A percentile compares a stretch with the other conserved stretches of the same genome.
Evolutionary conservation across 1,140 invertebrate genomes (phyloP).

Genomic region (Zophobas atratus): DNA sequence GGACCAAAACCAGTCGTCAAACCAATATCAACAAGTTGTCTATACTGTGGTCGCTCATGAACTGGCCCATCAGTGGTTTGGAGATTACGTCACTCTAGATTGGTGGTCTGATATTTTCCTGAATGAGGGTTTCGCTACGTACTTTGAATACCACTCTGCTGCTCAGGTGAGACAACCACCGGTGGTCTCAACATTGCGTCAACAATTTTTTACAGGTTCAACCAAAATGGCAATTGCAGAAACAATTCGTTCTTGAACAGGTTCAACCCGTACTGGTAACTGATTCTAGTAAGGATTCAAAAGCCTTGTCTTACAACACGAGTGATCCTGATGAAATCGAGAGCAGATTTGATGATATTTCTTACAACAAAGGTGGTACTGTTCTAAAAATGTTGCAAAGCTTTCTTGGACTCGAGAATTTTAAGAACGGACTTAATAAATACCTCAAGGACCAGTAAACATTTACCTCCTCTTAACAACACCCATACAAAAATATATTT

Average conservation of each 20-base stretch:
- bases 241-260: conserved; percentile 76
- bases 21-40: conserved; percentile 68
- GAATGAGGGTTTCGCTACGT: conserved; percentile 71
- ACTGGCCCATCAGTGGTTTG: conserved; percentile 81
- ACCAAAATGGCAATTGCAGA: conserved; percentile 62
- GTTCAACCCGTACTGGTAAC: conserved; percentile 76
- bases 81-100: conserved; percentile 76
- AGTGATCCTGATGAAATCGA: conserved; percentile 69
- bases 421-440: conserved; percentile 73
- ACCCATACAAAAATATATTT: conserved; percentile 12
- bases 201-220: too few species aligned
- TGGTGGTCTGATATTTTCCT: conserved; percentile 72
- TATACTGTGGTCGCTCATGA: conserved; percentile 75
- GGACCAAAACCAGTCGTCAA: conserved; percentile 69
- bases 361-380: conserved; percentile 74
- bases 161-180: conserved; percentile 50
- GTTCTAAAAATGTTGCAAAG: conserved; percentile 65
- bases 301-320: conserved; percentile 69
- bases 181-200: too few species aligned
- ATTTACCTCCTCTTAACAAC: neutral
- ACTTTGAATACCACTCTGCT: conserved; percentile 66
- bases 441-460: conserved; percentile 71
- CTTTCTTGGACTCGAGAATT: conserved; percentile 76
- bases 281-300: conserved; percentile 77
- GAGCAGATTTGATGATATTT: conserved; percentile 74